phyloP scores from a whole-genome alignment of 1,140 invertebrate species.

The Aphaenogaster rudis region DNA sequence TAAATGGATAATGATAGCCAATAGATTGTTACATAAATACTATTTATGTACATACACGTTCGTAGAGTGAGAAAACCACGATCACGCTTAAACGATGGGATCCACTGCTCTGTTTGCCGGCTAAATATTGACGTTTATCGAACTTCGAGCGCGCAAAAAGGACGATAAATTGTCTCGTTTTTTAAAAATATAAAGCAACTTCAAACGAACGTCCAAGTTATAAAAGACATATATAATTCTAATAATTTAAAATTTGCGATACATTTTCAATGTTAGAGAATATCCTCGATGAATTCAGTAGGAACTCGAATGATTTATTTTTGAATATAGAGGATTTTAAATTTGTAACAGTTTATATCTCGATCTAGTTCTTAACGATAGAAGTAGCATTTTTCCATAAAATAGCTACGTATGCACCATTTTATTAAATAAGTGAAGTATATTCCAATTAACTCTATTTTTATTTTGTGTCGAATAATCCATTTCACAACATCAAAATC shows the following conservation, averaged over 20 bases:
- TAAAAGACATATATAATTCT: neutral
- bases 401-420: neutral
- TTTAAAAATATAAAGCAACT: conserved; percentile 13
- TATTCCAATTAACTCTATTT: neutral
- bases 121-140: conserved; percentile 51
- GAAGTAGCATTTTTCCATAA: neutral
- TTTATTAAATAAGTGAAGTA: neutral
- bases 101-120: conserved; percentile 32
- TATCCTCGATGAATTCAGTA: neutral
- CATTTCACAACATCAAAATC: neutral
- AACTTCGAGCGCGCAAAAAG: neutral
- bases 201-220: neutral
- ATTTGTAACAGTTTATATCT: neutral
- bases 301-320: neutral
- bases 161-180: conserved; percentile 1
- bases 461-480: neutral
- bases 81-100: conserved; percentile 57
- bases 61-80: conserved; percentile 21
- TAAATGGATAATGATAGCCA: conserved; percentile 64
- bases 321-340: neutral
- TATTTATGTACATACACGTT: conserved; percentile 65
- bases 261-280: neutral
- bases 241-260: neutral
- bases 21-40: conserved; percentile 61
- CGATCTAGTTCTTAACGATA: neutral